These are phyloP conservation scores for Wiebesia pumilae DNA, from an alignment of 1,140 invertebrate genomes.

Conservation along the genomic window DNA sequence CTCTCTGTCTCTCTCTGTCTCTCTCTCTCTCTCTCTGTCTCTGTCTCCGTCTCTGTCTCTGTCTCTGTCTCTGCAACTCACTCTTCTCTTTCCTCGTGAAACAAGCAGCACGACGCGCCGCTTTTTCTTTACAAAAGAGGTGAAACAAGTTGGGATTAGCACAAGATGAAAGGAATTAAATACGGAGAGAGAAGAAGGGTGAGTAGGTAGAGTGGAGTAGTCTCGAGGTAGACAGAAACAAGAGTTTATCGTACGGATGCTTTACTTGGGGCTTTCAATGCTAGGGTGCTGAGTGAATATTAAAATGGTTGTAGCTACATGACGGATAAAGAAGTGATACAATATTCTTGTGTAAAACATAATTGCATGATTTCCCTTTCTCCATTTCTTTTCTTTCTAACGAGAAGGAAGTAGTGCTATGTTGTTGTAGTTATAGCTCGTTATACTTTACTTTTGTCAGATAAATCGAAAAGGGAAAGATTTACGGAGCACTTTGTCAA, in stretches of 20 bases:
- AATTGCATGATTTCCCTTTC: neutral
- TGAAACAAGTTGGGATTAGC: conserved; percentile 8
- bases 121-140: neutral
- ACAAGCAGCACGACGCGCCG: neutral
- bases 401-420: neutral
- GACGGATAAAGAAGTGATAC: conserved; percentile 21
- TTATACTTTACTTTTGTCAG: neutral
- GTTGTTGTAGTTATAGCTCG: neutral
- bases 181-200: too few relatives aligned
- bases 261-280: neutral
- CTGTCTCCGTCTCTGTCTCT: too few relatives aligned
- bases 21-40: neutral
- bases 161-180: neutral
- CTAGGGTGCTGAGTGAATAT: neutral
- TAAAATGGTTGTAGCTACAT: neutral
- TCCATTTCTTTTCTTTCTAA: neutral
- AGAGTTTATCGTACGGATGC: neutral
- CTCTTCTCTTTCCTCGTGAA: neutral
- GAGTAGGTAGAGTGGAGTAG: neutral
- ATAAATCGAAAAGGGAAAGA: neutral
- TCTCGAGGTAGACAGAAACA: conserved; percentile 17
- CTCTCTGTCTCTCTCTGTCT: neutral
- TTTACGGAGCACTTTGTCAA: neutral
- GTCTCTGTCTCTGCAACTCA: too few relatives aligned
- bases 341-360: conserved; percentile 10